Base-by-base conservation (phyloP, 2,888 invertebrate species). In the Limenitis camilla region DNA sequence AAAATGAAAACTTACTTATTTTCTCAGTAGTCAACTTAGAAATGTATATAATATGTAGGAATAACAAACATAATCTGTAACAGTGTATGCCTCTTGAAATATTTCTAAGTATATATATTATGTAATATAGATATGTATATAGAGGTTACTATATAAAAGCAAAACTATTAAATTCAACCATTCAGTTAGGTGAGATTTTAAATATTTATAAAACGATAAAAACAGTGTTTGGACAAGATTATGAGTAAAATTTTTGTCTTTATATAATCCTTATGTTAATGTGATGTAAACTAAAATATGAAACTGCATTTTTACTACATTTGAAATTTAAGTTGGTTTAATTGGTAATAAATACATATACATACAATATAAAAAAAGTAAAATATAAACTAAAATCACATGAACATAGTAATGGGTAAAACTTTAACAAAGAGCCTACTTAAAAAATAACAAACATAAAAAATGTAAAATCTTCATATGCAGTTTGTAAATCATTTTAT, bases 401-500 rank as follows among this genome's bases (percentile, higher is more conserved):
- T 19, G 19, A 19, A 19, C 19, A 19, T 19, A 19, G 19, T 19
- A 19, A 19, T 32, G 43, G 33, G 19, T 33, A 5, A 51, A 30
- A 35, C 33, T 39, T 40, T 40, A 51, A 44, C 35, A 40, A 44
- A 49, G 27, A 19, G 19, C 19, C 33, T 33, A 43, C 9, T 42
- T 32, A 43, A 31, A 27, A 43, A 27, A 33, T 30, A 52, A 52
- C 41, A 46, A 49, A 33, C 52, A 53, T 43, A 72, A 61, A 49
- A 64, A 68, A 72, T 75, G 68, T 65, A 62, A 67, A 65, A 64
- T 19, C 3, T 19, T 19, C 19, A 78, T 75, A 76, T 78, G 72
- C 72, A 76, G 69, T 76, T 75, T 81, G 83, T 77, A 78, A 81
- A 81, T 78, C 77, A 67, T 79, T 80, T 77, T 71, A 61, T 59